These are phyloP conservation scores for Encarsia formosa DNA, from an alignment of 2,888 invertebrate species.

Conservation along the genomic window DNA sequence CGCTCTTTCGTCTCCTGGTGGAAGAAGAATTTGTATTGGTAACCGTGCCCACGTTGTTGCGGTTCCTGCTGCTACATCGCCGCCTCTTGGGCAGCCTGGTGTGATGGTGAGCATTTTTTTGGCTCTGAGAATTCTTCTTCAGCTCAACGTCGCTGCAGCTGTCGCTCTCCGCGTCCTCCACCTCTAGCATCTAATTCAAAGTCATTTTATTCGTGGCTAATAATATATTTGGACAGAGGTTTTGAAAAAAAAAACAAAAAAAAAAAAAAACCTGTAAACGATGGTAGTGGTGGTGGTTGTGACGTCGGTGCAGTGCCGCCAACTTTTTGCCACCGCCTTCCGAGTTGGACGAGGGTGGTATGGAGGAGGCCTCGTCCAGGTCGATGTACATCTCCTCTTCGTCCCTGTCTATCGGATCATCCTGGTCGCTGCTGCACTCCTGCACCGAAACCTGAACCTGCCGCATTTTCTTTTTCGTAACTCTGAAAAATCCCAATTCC, in stretches of 20 bases:
- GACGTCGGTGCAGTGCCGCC: too few species aligned
- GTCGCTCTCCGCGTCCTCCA: slow-evolving; percentile 50
- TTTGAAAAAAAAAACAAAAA: not conserved
- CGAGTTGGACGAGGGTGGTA: slow-evolving; percentile 47
- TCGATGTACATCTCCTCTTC: slow-evolving; percentile 52
- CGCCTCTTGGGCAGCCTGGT: too few species aligned
- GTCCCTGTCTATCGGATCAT: slow-evolving; percentile 43
- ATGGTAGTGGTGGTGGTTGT: too few species aligned
- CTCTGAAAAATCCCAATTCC: too few species aligned
- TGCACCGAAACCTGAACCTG: too few species aligned
- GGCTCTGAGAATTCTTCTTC: too few species aligned
- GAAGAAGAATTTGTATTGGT: slow-evolving; percentile 31
- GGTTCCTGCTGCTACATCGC: slow-evolving; percentile 45
- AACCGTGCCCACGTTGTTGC: slow-evolving; percentile 46
- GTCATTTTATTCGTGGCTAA: not conserved
- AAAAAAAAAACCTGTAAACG: too few species aligned
- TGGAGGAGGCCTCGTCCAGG: slow-evolving; percentile 50
- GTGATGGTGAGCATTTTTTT: too few species aligned
- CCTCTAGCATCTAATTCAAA: not conserved
- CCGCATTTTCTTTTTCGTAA: too few species aligned
- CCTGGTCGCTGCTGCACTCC: slow-evolving; percentile 51
- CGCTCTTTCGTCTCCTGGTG: slow-evolving; percentile 65
- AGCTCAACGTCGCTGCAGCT: slow-evolving; percentile 48
- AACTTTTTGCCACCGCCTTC: too few species aligned
- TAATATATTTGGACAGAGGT: not conserved